Base-by-base conservation (phyloP, 2,888 invertebrate species). In the Seira sanloemensis region DNA sequence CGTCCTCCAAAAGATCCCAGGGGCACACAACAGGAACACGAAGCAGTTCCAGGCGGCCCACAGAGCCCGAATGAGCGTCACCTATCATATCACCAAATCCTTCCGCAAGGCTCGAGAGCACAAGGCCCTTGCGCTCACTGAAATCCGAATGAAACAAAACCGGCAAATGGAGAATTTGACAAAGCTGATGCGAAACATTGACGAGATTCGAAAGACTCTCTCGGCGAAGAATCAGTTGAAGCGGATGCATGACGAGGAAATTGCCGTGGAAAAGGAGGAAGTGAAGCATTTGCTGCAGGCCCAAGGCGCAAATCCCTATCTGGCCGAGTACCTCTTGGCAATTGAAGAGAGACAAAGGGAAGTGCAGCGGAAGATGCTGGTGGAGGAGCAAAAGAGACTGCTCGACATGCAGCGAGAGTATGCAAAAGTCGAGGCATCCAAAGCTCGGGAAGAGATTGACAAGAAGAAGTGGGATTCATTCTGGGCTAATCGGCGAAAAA, bases 301-400 rank as follows among this genome's bases (percentile, higher is more conserved):
- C 0, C 46, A 84, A 46, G 88, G 88, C 9, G 81, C 80, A 18
- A 88, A 88, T 78, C 88, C 88, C 7, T 87, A 86, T 54, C 27
- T 86, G 2, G 79, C 85, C 0, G 86, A 87, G 21, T 81, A 86
- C 58, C 69, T 88, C 7, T 26, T 86, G 5, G 75, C 78, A 0
- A 82, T 74, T 25, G 83, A 69, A 46, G 83, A 80, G 2, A 77
- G 78, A n/a, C 68, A 77, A 18, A 21, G 73, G 5, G 74, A 80
- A 27, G 24, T 79, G 4, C 86, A 86, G 27, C 50, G 84, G 9
- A 87, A 87, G 65, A 81, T 88, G 68, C 54, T 72, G 19, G 81
- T 81, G 4, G 78, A 67, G 37, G 84, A 85, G 24, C 73, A 58
- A 37, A 78, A 68, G 72, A 79, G 65, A 27, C 77, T 78, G 21